Evolutionary conservation across 1,140 invertebrate genomes (phyloP).

Genomic region (Euura lappo): DNA sequence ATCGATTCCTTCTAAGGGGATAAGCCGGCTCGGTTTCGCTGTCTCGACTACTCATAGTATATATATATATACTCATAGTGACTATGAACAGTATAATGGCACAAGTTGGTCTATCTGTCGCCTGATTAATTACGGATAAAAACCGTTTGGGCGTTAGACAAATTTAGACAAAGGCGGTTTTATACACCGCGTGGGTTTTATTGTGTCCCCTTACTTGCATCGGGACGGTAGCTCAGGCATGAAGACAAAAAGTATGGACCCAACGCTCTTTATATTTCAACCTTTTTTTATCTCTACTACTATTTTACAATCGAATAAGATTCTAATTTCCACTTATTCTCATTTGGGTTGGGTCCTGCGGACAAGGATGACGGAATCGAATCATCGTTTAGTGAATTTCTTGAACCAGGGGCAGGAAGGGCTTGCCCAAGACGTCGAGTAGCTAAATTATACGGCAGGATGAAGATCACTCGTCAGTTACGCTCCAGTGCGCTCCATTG

Average conservation of each 20-base stretch:
- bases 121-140: conserved; percentile 2
- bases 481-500: conserved; percentile 1
- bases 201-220: not conserved
- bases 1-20: conserved; percentile 6
- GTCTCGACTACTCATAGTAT: not conserved
- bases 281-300: not conserved
- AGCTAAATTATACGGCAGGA: conserved; percentile 1
- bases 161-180: not conserved
- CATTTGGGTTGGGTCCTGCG: not conserved
- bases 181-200: not conserved
- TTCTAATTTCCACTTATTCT: not conserved
- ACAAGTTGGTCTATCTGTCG: not conserved
- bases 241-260: not conserved
- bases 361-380: conserved; percentile 2
- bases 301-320: not conserved
- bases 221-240: too few relatives aligned
- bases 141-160: conserved; percentile 1
- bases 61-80: too few relatives aligned
- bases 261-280: not conserved
- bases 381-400: conserved; percentile 1
- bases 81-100: too few relatives aligned
- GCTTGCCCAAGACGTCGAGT: not conserved
- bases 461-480: conserved; percentile 4
- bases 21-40: conserved; percentile 4
- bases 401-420: conserved; percentile 2